These are phyloP conservation scores for Sthenelais limicola DNA, from an alignment of 2,888 invertebrate genomes.

Conservation along the genomic window DNA sequence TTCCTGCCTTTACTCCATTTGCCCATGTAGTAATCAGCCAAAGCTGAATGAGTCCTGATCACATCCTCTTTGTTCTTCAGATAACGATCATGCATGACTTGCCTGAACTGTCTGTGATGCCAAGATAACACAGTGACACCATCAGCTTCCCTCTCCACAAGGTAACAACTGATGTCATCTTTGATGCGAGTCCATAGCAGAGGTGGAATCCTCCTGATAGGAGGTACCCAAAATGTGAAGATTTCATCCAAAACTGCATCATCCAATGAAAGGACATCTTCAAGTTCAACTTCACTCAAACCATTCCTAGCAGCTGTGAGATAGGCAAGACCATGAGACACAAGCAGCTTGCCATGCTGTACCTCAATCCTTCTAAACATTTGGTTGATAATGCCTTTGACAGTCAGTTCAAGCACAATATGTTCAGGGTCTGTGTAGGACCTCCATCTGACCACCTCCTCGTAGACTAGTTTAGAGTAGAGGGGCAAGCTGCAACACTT, in stretches of 20 bases:
- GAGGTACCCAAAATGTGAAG: constrained; percentile 55
- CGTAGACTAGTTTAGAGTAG: constrained; percentile 50
- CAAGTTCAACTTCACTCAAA: constrained; percentile 50
- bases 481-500: constrained; percentile 48
- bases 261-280: constrained; percentile 53
- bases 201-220: constrained; percentile 56
- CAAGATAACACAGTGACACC: constrained; percentile 48
- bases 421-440: constrained; percentile 49
- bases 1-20: constrained; percentile 57
- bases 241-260: constrained; percentile 51
- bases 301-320: constrained; percentile 52
- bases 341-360: constrained; percentile 46
- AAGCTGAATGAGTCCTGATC: constrained; percentile 49
- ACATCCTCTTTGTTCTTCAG: not conserved
- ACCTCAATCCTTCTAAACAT: constrained; percentile 47
- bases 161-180: constrained; percentile 45
- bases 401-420: constrained; percentile 35
- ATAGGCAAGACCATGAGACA: constrained; percentile 48
- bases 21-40: constrained; percentile 63
- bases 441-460: constrained; percentile 48
- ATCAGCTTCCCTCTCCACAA: constrained; percentile 50
- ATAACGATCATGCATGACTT: constrained; percentile 42
- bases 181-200: constrained; percentile 49
- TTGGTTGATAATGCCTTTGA: constrained; percentile 44
- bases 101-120: constrained; percentile 52